These are phyloP conservation scores for Resseliella maxima DNA, from an alignment of 2,888 invertebrate genomes.

Conservation along the genomic window DNA sequence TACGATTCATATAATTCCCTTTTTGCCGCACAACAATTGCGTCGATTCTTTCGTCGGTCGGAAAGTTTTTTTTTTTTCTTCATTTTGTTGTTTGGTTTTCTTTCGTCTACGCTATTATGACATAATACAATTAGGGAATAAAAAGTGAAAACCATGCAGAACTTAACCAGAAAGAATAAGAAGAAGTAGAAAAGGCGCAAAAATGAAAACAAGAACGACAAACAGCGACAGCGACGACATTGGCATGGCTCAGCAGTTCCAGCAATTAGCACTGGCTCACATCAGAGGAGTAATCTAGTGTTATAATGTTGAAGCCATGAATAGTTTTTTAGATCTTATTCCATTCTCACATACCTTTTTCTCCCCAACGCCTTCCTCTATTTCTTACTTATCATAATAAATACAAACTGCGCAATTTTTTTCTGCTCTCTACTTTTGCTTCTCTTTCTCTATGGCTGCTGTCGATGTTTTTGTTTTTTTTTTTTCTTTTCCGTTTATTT, in stretches of 20 bases:
- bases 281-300: constrained; percentile 17
- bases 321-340: not conserved
- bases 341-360: not conserved
- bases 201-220: not conserved
- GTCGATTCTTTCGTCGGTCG: not conserved
- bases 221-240: not conserved
- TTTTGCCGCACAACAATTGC: not conserved
- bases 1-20: constrained; percentile 4
- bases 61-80: not conserved
- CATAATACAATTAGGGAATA: constrained; percentile 41
- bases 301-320: not conserved
- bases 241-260: not conserved
- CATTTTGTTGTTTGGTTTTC: not conserved
- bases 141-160: constrained; percentile 48
- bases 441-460: not conserved
- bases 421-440: no score
- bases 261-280: not conserved
- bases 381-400: not conserved
- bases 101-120: constrained; percentile 24
- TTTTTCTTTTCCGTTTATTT: constrained; percentile 17
- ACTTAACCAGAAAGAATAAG: not conserved
- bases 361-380: not conserved
- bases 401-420: constrained; percentile 49
- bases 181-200: not conserved
- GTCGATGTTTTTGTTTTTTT: not conserved